A percentile compares a stretch with the other conserved stretches of the same genome.
These are phyloP conservation scores for Xestia xanthographa DNA, from an alignment of 2,888 invertebrate species.

Conservation along the genomic window DNA sequence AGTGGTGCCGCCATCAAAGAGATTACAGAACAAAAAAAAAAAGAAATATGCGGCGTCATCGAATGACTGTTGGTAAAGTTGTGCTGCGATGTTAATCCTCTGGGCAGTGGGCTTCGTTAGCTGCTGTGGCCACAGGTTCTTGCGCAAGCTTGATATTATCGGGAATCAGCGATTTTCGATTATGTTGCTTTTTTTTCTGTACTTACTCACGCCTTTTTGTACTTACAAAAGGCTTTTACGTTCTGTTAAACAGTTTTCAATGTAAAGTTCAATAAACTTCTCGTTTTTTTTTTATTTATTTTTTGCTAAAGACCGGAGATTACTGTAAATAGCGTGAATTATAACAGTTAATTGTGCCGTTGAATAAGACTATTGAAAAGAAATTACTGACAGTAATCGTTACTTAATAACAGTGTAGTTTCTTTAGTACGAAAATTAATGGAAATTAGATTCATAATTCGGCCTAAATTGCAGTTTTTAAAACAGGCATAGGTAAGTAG, in stretches of 20 bases:
- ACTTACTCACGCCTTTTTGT: conserved; percentile 12
- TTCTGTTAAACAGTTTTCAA: conserved; percentile 1
- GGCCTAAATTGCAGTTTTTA: neutral
- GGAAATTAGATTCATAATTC: neutral
- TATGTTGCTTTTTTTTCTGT: conserved; percentile 38
- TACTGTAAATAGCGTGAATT: conserved; percentile 31
- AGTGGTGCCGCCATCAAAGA: conserved; percentile 73
- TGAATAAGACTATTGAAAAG: conserved; percentile 21
- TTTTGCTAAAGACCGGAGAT: conserved; percentile 10
- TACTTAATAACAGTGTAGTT: conserved; percentile 13
- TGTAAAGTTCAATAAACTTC: conserved; percentile 33
- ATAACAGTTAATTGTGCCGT: conserved; percentile 33
- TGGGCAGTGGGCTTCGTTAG: conserved; percentile 66
- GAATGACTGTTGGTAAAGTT: conserved; percentile 58
- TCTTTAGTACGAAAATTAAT: neutral
- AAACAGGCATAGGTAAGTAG: too few relatives aligned
- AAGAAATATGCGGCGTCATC: conserved; percentile 64
- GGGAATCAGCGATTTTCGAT: conserved; percentile 59
- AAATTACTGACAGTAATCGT: conserved; percentile 9
- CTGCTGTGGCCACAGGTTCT: conserved; percentile 30
- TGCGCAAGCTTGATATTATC: conserved; percentile 52
- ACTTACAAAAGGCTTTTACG: conserved; percentile 6
- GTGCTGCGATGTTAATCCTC: conserved; percentile 67
- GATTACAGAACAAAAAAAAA: conserved; percentile 68
- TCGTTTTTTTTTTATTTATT: conserved; percentile 1